These are phyloP conservation scores for Bungarus multicinctus DNA, from an alignment of 2,113 vertebrate species.

Conservation along the genomic window DNA sequence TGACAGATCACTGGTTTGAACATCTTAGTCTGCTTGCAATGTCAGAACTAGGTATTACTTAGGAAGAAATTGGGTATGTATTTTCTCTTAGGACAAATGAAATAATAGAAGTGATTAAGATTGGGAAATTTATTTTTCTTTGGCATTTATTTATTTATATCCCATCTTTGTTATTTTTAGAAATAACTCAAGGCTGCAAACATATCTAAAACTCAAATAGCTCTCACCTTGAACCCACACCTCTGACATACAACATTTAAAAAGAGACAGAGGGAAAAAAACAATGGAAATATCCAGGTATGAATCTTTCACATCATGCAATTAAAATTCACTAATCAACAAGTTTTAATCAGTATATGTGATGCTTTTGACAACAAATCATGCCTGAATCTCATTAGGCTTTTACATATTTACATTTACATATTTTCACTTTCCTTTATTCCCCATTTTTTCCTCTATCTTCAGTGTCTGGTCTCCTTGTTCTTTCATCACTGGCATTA, in stretches of 20 bases:
- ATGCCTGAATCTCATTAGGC: neutral
- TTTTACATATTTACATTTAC: neutral
- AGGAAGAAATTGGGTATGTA: neutral
- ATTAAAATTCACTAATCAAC: neutral
- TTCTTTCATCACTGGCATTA: neutral
- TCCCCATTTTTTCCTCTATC: neutral
- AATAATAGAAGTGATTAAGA: neutral
- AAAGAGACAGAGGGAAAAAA: neutral
- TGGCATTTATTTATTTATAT: neutral
- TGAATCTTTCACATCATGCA: neutral
- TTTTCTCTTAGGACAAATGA: neutral
- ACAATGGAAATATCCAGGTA: neutral
- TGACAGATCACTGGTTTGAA: neutral
- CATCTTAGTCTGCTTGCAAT: neutral
- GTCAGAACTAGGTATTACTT: neutral
- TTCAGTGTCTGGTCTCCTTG: neutral
- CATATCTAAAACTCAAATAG: neutral
- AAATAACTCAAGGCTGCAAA: too few relatives aligned
- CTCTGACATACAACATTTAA: neutral
- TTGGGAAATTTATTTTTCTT: neutral
- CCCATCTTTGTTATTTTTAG: too few relatives aligned
- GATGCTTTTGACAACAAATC: neutral
- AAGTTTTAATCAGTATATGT: neutral
- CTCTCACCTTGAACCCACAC: neutral
- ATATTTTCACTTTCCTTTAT: neutral